Percentiles rank a stretch among this genome's conserved stretches.
Evolutionary conservation across 2,888 invertebrate genomes (phyloP).

Genomic region (Drosophila nr. perissopoda): DNA sequence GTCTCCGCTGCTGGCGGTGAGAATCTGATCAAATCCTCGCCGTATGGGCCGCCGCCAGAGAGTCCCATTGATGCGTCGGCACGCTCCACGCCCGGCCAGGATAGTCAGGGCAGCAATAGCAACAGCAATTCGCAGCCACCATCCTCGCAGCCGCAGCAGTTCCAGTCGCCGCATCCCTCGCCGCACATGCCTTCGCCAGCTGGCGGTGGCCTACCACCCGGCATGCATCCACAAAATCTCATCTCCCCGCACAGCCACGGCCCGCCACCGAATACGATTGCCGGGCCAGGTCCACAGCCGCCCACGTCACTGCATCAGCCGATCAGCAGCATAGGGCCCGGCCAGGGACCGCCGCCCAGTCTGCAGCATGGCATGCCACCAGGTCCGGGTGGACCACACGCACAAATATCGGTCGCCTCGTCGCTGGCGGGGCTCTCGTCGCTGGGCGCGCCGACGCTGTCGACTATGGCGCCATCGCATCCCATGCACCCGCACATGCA

Average conservation of each 20-base stretch:
- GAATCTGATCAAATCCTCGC: conserved; percentile 84
- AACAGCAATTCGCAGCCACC: conserved; percentile 84
- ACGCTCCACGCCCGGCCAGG: conserved; percentile 85
- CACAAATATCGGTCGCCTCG: conserved; percentile 84
- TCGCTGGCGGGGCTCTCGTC: conserved; percentile 84
- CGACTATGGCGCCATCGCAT: conserved; percentile 81
- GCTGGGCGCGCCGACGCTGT: conserved; percentile 77
- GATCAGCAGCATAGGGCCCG: conserved; percentile 35
- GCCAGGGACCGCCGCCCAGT: conserved; percentile 56
- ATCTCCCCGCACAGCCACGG: conserved; percentile 81
- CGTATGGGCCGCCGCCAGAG: conserved; percentile 82
- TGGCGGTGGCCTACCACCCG: conserved; percentile 80
- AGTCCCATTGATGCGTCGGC: conserved; percentile 85
- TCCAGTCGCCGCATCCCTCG: conserved; percentile 84
- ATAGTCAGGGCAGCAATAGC: conserved; percentile 85
- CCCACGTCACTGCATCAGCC: conserved; percentile 73
- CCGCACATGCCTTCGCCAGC: conserved; percentile 84
- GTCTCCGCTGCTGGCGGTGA: conserved; percentile 79
- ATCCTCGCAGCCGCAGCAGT: conserved; percentile 81
- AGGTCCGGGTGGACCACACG: conserved; percentile 66
- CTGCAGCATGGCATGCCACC: conserved; percentile 72
- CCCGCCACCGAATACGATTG: conserved; percentile 48
- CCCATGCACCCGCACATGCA: conserved; percentile 76
- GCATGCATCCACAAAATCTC: conserved; percentile 85
- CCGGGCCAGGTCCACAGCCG: conserved; percentile 71